phyloP scores from a whole-genome alignment of 2,888 invertebrate species.

The Andrena bucephala region DNA sequence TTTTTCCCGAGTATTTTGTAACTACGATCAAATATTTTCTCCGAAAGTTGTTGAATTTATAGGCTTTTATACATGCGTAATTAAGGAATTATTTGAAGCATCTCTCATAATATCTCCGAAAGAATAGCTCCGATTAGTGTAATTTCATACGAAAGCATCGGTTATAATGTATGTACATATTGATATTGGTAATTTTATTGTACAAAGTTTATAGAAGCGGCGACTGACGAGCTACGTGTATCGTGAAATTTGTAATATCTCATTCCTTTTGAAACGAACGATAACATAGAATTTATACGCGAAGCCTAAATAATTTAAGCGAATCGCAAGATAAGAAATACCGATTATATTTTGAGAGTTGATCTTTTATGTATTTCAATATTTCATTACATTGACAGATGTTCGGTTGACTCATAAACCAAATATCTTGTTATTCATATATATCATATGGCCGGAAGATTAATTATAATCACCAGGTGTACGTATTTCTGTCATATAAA shows the following conservation, averaged over 20 bases:
- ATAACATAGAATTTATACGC: slow-evolving; percentile 25
- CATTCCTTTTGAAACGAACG: slow-evolving; percentile 46
- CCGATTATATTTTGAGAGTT: slow-evolving; percentile 45
- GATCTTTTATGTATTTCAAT: slow-evolving; percentile 56
- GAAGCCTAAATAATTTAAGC: slow-evolving; percentile 56
- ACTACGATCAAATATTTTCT: slow-evolving; percentile 7
- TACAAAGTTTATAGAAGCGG: slow-evolving; percentile 52
- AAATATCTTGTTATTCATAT: slow-evolving; percentile 56
- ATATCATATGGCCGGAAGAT: slow-evolving; percentile 54
- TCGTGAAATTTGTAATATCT: slow-evolving; percentile 59
- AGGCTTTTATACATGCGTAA: slow-evolving; percentile 36
- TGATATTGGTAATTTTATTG: slow-evolving; percentile 58
- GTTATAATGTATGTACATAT: slow-evolving; percentile 60
- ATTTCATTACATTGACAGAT: slow-evolving; percentile 54
- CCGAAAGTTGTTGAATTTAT: slow-evolving; percentile 19
- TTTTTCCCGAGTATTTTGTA: neutral
- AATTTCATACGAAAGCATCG: slow-evolving; percentile 46
- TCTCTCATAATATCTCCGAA: slow-evolving; percentile 9
- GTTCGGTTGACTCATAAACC: slow-evolving; percentile 43
- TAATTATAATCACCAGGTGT: slow-evolving; percentile 60
- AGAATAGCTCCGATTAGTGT: slow-evolving; percentile 12
- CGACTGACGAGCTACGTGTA: slow-evolving; percentile 43
- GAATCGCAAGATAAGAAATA: slow-evolving; percentile 33
- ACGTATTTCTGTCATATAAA: slow-evolving; percentile 64
- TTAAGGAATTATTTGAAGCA: slow-evolving; percentile 26